phyloP scores from a whole-genome alignment of 2,113 vertebrate species.

The Hippocampus abdominalis region DNA sequence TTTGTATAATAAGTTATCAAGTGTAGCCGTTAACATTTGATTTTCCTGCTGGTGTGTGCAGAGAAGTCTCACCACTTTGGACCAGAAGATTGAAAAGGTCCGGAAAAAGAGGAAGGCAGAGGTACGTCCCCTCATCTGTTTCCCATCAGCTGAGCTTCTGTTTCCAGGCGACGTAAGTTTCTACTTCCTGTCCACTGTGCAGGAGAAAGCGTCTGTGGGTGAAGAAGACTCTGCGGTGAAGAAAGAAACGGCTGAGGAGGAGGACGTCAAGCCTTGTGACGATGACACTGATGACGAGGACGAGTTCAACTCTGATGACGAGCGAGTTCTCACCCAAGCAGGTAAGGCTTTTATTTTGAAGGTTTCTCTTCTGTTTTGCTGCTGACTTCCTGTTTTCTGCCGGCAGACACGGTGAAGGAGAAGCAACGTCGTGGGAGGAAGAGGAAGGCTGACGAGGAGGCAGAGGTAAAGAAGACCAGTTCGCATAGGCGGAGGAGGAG shows the following conservation, averaged over 20 bases:
- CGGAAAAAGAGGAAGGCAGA: constrained; percentile 83
- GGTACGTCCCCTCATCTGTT: constrained; percentile 57
- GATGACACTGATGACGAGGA: constrained; percentile 63
- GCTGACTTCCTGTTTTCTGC: not conserved
- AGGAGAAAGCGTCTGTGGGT: constrained; percentile 75
- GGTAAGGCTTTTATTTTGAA: constrained; percentile 63
- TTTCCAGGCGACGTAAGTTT: constrained; percentile 5
- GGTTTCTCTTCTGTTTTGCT: not conserved
- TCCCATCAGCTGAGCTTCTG: not conserved
- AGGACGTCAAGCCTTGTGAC: constrained; percentile 36
- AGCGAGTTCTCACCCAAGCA: constrained; percentile 84
- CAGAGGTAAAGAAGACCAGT: not conserved
- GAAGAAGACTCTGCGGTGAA: not conserved
- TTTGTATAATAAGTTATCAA: too few relatives aligned
- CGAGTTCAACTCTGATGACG: constrained; percentile 81
- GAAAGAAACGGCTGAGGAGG: constrained; percentile 24
- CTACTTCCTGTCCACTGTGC: constrained; percentile 1
- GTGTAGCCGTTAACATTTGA: too few relatives aligned
- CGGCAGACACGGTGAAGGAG: constrained; percentile 82
- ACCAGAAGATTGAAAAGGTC: constrained; percentile 94
- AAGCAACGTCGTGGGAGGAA: constrained; percentile 75
- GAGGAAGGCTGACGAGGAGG: constrained; percentile 67
- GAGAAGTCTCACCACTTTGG: constrained; percentile 85
- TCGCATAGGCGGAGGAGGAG: too few relatives aligned
- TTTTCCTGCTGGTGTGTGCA: constrained; percentile 35